These are phyloP conservation scores for Patiria miniata DNA, from an alignment of 35 echinoderm and acorn worm species.

Conservation along the genomic window DNA sequence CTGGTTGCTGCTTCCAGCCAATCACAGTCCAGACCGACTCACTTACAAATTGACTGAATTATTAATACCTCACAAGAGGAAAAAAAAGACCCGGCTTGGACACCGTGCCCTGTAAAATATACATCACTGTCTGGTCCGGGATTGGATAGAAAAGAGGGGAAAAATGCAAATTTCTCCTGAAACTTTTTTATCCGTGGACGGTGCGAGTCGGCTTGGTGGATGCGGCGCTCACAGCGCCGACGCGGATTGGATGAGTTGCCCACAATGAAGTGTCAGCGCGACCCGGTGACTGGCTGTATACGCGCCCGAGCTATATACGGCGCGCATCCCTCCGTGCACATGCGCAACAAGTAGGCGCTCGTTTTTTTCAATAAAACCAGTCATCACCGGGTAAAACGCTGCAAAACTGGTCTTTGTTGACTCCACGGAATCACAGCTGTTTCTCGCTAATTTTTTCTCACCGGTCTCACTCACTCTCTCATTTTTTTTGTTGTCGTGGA, in stretches of 20 bases:
- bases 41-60: too few relatives aligned
- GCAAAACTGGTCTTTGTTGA: constrained; percentile 33
- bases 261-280: background rate
- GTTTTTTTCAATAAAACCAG: constrained; percentile 34
- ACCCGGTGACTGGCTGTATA: constrained; percentile 18
- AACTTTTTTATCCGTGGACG: too few relatives aligned
- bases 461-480: constrained; percentile 8
- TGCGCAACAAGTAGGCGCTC: constrained; percentile 32
- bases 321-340: background rate
- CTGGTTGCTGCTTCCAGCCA: too few relatives aligned
- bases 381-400: constrained; percentile 23
- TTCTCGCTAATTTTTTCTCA: constrained; percentile 25
- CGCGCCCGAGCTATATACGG: background rate
- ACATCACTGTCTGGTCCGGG: too few relatives aligned
- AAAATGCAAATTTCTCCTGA: constrained; percentile 1
- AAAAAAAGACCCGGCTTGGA: too few relatives aligned
- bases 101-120: too few relatives aligned
- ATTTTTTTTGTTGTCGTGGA: background rate
- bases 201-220: too few relatives aligned
- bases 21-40: too few relatives aligned
- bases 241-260: background rate
- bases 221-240: background rate
- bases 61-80: too few relatives aligned
- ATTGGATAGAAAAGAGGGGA: background rate
- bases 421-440: constrained; percentile 19